Conservation (phyloP, 2,888 invertebrate genomes). For the Resseliella maxima region DNA sequence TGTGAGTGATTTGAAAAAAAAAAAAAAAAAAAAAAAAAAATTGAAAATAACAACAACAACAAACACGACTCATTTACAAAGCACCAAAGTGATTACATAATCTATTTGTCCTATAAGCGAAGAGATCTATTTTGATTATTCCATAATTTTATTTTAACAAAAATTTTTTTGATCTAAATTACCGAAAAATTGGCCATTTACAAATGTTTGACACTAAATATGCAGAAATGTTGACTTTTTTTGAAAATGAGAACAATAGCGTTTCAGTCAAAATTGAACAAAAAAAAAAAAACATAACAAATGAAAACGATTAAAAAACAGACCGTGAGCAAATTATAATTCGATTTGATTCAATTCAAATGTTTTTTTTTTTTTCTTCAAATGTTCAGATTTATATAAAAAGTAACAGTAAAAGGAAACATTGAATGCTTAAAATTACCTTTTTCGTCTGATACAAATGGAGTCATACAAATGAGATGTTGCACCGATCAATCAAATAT, state of each 20-base stretch:
- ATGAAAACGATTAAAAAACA: neutral
- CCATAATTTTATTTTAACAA: neutral
- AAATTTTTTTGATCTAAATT: neutral
- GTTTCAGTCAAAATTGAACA: neutral
- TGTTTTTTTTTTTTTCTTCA: neutral
- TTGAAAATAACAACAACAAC: too few species aligned
- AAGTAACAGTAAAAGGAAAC: neutral
- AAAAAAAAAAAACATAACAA: neutral
- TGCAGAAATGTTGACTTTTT: constrained; percentile 2
- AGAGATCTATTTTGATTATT: neutral
- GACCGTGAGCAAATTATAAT: neutral
- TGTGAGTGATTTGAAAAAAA: neutral
- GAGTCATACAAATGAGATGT: constrained; percentile 56
- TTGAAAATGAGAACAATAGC: neutral
- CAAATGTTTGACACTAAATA: neutral
- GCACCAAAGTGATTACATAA: neutral
- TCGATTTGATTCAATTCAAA: constrained; percentile 18
- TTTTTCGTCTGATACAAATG: constrained; percentile 56
- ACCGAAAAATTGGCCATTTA: neutral
- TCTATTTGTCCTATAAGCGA: neutral
- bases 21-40: neutral
- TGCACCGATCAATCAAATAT: constrained; percentile 45
- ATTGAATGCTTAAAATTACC: constrained; percentile 54
- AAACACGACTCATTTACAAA: neutral
- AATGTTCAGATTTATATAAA: neutral